Base-by-base conservation (phyloP, 2,888 invertebrate species). In the Gortyna flavago region DNA sequence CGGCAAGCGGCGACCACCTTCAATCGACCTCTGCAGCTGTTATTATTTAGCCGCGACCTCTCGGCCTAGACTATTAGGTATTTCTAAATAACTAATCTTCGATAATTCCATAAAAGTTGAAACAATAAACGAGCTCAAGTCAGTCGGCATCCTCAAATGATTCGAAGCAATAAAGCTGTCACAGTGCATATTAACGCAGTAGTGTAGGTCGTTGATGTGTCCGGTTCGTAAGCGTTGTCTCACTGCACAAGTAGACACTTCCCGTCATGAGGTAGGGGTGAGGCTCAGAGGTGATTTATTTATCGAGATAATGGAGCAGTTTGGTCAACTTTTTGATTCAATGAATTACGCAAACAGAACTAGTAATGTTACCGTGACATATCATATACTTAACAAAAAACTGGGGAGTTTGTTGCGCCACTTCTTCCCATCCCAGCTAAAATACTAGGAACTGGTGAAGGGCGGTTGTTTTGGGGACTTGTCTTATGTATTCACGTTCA, bases 211-310 rank as follows among this genome's bases (percentile, higher is more conserved):
- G 59, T 71, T 81, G 85, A 71, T 79, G 69, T 87, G 87, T 87
- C 88, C 88, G 88, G 85, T 66, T 70, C 11, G 51, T 38, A 32
- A 70, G 80, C 84, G 77, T 87, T 84, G 83, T 83, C 77, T 84
- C 81, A 81, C 83, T 80, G 73, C 77, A 48, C 81, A 89, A 89
- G 87, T 89, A 88, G 75, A 64, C 29, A 59, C 75, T 86, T 89
- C 89, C 89, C 80, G 86, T 73, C 59, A 9, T 38, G 13, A 73
- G 66, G 81, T 44, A 83, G 84, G 83, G 83, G 48, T 84, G 83
- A 25, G 35, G 66, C 51, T 21, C 21, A 13, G 1, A 41, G 0
- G 25, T 51, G 48, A 69, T 72, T 76, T 69, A 35, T 35, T 69
- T 48, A 18, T 7, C 8, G 32, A 64, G 3, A 16, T 76, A 64